phyloP scores from a whole-genome alignment of 2,888 invertebrate genomes.

The Unio pictorum region DNA sequence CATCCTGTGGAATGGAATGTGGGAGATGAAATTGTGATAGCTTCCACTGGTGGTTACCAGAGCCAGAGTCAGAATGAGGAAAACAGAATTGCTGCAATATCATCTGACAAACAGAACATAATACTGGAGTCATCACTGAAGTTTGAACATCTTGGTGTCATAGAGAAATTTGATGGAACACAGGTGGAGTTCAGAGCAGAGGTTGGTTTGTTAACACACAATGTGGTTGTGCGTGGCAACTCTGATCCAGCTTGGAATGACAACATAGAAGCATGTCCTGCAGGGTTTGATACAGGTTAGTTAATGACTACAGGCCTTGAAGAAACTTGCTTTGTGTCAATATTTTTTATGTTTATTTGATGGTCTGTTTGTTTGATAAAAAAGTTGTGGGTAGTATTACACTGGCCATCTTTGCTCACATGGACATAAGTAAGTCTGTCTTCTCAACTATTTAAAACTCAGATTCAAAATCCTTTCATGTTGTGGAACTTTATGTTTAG shows the following conservation, averaged over 20 bases:
- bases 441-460: no score
- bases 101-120: constrained; percentile 41
- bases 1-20: no score
- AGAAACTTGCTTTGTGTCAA: not conserved
- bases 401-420: no score
- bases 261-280: constrained; percentile 57
- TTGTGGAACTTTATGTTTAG: no score
- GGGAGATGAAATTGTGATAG: constrained; percentile 54
- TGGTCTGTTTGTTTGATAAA: no score
- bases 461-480: no score
- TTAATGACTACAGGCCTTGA: not conserved
- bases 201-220: constrained; percentile 59
- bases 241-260: constrained; percentile 45
- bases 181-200: constrained; percentile 53
- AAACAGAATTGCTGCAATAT: constrained; percentile 42
- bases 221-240: constrained; percentile 57
- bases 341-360: no score
- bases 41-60: constrained; percentile 59
- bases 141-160: constrained; percentile 49
- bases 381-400: no score
- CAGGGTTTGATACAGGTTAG: constrained; percentile 65
- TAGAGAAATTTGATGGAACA: constrained; percentile 25
- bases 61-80: constrained; percentile 60
- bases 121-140: constrained; percentile 41
- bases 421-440: no score